These are phyloP conservation scores for Formica selysi DNA, from an alignment of 1,140 invertebrate species.

Conservation along the genomic window DNA sequence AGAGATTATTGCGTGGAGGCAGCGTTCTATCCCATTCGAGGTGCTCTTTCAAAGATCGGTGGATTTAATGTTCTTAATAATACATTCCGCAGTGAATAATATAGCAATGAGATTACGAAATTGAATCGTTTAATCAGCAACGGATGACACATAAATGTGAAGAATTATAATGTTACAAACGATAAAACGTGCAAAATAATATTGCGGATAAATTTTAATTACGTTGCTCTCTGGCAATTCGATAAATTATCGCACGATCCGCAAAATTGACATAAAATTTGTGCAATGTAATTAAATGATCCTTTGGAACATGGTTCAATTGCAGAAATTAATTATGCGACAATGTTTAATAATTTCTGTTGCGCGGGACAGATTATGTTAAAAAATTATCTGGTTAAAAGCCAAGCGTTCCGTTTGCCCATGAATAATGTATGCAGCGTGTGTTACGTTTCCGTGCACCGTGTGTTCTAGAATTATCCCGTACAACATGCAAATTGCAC, in stretches of 20 bases:
- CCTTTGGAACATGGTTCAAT: neutral
- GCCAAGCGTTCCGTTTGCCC: constrained; percentile 53
- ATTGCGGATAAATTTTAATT: neutral
- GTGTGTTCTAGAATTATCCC: constrained; percentile 63
- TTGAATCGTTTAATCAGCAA: constrained; percentile 28
- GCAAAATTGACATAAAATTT: neutral
- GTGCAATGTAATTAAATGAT: constrained; percentile 7
- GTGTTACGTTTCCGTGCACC: constrained; percentile 51
- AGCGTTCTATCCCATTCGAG: constrained; percentile 17
- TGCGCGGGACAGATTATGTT: constrained; percentile 35
- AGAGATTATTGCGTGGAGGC: constrained; percentile 50
- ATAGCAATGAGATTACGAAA: constrained; percentile 21
- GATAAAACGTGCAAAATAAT: neutral
- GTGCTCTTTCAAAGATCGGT: neutral
- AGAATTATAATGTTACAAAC: neutral
- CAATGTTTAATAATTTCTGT: constrained; percentile 58
- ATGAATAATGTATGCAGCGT: constrained; percentile 67
- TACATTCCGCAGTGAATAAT: constrained; percentile 28
- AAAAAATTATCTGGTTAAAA: constrained; percentile 64
- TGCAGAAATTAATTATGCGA: constrained; percentile 14
- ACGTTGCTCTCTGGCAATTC: neutral
- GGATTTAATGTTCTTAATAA: constrained; percentile 55
- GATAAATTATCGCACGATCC: neutral
- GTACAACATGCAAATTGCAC: constrained; percentile 52
- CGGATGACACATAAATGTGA: neutral